Evolutionary conservation across 1,140 invertebrate species (phyloP).

Genomic region (Nixonia krombeini): DNA sequence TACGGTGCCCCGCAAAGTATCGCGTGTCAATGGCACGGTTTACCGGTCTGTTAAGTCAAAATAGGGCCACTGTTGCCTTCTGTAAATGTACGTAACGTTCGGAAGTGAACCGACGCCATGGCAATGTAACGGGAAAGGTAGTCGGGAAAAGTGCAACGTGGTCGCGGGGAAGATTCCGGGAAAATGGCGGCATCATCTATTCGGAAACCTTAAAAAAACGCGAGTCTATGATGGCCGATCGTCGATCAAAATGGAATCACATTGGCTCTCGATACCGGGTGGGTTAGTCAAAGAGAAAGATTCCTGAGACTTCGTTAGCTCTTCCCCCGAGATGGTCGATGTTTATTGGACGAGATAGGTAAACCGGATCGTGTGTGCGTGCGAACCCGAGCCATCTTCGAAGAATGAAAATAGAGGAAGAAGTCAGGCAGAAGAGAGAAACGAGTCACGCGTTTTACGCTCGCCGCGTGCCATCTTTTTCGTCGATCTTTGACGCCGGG

Average conservation of each 20-base stretch:
- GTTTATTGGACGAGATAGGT: constrained; percentile 69
- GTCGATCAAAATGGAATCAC: constrained; percentile 32
- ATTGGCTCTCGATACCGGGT: constrained; percentile 26
- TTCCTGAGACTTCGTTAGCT: constrained; percentile 41
- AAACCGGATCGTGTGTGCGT: constrained; percentile 64
- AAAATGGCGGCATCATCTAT: background rate
- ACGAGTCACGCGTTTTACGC: constrained; percentile 36
- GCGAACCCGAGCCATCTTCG: constrained; percentile 52
- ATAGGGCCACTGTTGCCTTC: no score
- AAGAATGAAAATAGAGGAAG: constrained; percentile 66
- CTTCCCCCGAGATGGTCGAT: constrained; percentile 51
- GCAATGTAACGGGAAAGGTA: background rate
- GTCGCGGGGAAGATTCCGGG: no score
- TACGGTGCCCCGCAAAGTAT: no score
- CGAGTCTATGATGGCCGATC: background rate
- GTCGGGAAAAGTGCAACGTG: background rate
- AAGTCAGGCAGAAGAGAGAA: constrained; percentile 35
- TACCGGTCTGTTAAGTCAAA: no score
- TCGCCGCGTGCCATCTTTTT: constrained; percentile 47
- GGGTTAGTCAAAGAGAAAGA: constrained; percentile 33
- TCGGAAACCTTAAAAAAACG: background rate
- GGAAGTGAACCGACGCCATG: background rate
- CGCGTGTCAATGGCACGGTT: no score
- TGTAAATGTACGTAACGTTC: no score
- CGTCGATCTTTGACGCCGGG: constrained; percentile 27